Percentiles rank a stretch among this genome's conserved stretches.
Evolutionary conservation across 37 sponge, comb jelly and placozoan genomes (phyloP).

Genomic region (Crambe crambe): DNA sequence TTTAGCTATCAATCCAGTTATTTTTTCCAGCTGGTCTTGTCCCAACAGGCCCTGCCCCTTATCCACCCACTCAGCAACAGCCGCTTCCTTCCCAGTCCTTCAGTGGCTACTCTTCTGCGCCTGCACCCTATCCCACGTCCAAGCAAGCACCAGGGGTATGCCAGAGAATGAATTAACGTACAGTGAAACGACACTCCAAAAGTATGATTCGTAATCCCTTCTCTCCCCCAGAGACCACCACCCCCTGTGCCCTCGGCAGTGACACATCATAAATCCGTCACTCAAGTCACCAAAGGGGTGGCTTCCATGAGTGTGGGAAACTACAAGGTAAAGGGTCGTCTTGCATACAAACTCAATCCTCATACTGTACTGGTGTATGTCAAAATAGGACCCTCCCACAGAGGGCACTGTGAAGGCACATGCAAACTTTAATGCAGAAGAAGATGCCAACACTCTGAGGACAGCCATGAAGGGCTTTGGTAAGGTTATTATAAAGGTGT

Average conservation of each 20-base stretch:
- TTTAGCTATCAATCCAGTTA: no score
- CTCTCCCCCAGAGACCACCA: constrained; percentile 11
- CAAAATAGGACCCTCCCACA: constrained; percentile 19
- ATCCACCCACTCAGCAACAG: constrained; percentile 2
- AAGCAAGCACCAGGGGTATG: background rate
- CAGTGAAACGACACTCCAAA: no score
- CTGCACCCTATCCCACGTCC: background rate
- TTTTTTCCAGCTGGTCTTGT: background rate
- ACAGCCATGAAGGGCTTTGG: constrained; percentile 88
- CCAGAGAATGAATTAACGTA: no score
- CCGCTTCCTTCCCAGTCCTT: background rate
- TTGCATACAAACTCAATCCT: background rate
- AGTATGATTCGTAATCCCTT: background rate
- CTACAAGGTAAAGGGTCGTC: background rate
- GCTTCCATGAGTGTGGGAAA: constrained; percentile 3
- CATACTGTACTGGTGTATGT: background rate
- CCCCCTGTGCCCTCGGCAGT: constrained; percentile 16
- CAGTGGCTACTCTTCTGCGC: background rate
- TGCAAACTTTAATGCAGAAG: constrained; percentile 63
- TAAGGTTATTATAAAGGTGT: constrained; percentile 5
- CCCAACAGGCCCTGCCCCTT: background rate
- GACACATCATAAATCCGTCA: constrained; percentile 3
- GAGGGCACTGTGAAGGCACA: constrained; percentile 66
- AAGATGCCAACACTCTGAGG: constrained; percentile 61
- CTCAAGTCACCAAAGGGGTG: background rate